These are phyloP conservation scores for Blastobasis adustella DNA, from an alignment of 2,888 invertebrate species.

Conservation along the genomic window DNA sequence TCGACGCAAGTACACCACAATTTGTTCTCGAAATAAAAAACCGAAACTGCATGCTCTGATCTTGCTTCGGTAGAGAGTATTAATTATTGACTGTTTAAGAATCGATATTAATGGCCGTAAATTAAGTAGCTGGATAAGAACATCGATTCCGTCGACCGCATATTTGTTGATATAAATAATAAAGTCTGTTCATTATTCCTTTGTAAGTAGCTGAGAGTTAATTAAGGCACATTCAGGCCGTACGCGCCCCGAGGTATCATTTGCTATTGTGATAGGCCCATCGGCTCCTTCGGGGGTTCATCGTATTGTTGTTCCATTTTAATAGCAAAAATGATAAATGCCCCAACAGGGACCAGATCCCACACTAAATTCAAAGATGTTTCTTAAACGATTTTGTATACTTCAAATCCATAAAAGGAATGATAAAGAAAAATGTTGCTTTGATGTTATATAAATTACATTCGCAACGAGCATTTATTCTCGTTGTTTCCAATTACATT, in stretches of 20 bases:
- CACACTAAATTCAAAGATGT: constrained; percentile 31
- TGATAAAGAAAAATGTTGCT: too few relatives aligned
- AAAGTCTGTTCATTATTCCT: constrained; percentile 44
- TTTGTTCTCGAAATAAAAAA: not conserved
- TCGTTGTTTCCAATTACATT: too few relatives aligned
- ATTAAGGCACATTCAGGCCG: constrained; percentile 64
- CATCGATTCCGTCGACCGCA: constrained; percentile 18
- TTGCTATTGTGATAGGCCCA: constrained; percentile 68
- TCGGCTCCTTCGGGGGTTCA: constrained; percentile 63
- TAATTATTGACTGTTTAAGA: not conserved
- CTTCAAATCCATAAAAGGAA: too few relatives aligned
- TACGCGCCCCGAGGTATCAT: constrained; percentile 64
- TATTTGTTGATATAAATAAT: constrained; percentile 29
- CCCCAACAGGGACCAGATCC: constrained; percentile 45
- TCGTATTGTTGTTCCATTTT: constrained; percentile 60
- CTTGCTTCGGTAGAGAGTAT: constrained; percentile 1
- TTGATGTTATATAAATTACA: too few relatives aligned
- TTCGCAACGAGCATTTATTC: too few relatives aligned
- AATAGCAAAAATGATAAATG: constrained; percentile 74
- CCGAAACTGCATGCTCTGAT: constrained; percentile 2
- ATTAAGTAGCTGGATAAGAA: constrained; percentile 7
- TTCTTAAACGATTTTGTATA: constrained; percentile 5
- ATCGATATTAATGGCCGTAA: constrained; percentile 2
- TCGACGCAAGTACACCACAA: constrained; percentile 1
- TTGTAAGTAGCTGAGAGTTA: constrained; percentile 63